Percentiles rank a stretch among this genome's conserved stretches.
phyloP scores from a whole-genome alignment of 2,797 vertebrate species.

The Lutjanus argentimaculatus region DNA sequence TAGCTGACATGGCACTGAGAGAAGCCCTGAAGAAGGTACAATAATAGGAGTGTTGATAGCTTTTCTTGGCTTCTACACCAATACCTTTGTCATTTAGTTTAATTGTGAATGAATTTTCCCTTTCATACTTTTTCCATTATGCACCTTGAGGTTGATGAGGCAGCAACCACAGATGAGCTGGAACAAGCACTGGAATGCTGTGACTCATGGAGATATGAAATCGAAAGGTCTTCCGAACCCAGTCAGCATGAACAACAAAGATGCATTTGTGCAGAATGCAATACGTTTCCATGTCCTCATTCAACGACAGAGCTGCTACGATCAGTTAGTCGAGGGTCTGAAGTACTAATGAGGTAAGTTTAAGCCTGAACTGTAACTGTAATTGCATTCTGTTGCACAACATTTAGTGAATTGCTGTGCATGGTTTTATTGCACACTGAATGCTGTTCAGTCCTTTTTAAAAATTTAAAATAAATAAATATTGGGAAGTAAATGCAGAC shows the following conservation, averaged over 20 bases:
- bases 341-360: not conserved
- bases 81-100: not conserved
- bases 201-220: constrained; percentile 12
- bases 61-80: not conserved
- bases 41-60: too few relatives aligned
- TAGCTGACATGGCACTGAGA: not conserved
- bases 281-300: not conserved
- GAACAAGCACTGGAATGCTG: constrained; percentile 15
- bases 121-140: too few relatives aligned
- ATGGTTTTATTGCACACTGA: not conserved
- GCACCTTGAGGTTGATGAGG: not conserved
- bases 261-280: constrained; percentile 2
- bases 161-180: constrained; percentile 8
- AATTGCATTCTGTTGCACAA: not conserved
- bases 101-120: not conserved
- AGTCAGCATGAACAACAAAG: constrained; percentile 13
- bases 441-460: too few relatives aligned
- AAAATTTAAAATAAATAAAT: not conserved
- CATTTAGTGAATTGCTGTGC: not conserved
- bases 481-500: not conserved
- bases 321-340: constrained; percentile 18
- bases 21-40: not conserved
- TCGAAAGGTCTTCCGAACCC: constrained; percentile 6
- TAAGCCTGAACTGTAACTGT: not conserved
- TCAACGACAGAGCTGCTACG: constrained; percentile 6